Evolutionary conservation across 1,140 invertebrate genomes (phyloP).

Genomic region (Carcinoscorpius rotundicauda): DNA sequence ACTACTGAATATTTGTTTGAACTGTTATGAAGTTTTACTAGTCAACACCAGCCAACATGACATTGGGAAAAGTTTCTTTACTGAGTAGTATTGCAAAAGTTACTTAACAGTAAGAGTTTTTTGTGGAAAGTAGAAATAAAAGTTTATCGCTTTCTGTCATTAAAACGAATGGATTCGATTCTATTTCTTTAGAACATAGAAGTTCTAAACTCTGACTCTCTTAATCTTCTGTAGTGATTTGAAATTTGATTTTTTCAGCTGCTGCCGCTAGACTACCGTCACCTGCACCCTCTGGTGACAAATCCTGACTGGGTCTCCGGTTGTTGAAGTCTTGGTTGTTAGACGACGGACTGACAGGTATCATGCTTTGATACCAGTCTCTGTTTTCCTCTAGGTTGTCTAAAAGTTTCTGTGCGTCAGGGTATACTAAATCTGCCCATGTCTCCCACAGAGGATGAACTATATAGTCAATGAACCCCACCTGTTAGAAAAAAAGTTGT

Average conservation of each 20-base stretch:
- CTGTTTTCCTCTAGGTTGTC: slow-evolving; percentile 96
- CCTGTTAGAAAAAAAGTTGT: slow-evolving; percentile 39
- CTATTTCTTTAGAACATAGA: too few relatives aligned
- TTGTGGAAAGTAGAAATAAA: too few relatives aligned
- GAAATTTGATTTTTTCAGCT: slow-evolving; percentile 36
- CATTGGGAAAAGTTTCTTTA: too few relatives aligned
- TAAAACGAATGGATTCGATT: too few relatives aligned
- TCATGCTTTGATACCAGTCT: slow-evolving; percentile 85
- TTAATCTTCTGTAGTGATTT: slow-evolving; percentile 75
- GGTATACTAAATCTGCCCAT: slow-evolving; percentile 97
- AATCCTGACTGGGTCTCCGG: neutral
- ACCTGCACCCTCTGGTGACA: neutral
- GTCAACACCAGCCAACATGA: too few relatives aligned
- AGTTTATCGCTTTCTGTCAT: too few relatives aligned
- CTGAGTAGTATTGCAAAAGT: too few relatives aligned
- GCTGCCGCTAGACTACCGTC: slow-evolving; percentile 32
- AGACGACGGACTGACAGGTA: slow-evolving; percentile 42
- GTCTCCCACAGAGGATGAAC: slow-evolving; percentile 99
- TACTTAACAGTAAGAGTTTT: too few relatives aligned
- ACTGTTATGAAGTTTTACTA: too few relatives aligned
- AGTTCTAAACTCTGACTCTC: slow-evolving; percentile 28
- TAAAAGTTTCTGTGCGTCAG: slow-evolving; percentile 93
- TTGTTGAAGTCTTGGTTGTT: slow-evolving; percentile 11
- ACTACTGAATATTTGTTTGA: too few relatives aligned
- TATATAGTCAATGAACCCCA: slow-evolving; percentile 99